phyloP scores from a whole-genome alignment of 2,113 vertebrate genomes.

The Rhizomys pruinosus region DNA sequence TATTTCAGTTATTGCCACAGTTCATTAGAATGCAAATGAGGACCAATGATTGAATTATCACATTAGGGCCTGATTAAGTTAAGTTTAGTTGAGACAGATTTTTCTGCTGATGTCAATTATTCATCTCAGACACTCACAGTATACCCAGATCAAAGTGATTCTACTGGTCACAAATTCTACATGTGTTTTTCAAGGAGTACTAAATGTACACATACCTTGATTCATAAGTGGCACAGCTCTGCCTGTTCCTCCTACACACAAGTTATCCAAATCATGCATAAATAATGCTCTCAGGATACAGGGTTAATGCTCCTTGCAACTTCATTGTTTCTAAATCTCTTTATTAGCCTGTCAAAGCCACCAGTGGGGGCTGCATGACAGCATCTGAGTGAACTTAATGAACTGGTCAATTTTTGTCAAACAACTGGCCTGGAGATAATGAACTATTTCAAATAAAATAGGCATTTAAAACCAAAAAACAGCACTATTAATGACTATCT shows the following conservation, averaged over 20 bases:
- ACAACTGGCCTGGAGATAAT: constrained; percentile 35
- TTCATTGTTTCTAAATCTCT: constrained; percentile 58
- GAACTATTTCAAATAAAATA: constrained; percentile 35
- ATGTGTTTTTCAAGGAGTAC: neutral
- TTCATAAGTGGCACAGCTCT: neutral
- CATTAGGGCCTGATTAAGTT: constrained; percentile 51
- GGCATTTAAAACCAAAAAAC: constrained; percentile 1
- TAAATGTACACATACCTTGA: neutral
- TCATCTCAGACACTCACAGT: neutral
- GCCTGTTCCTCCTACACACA: neutral
- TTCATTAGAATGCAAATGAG: constrained; percentile 55
- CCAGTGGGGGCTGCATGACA: constrained; percentile 29
- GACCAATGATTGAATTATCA: constrained; percentile 10
- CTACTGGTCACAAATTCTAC: neutral
- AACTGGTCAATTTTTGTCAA: constrained; percentile 20
- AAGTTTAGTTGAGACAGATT: neutral
- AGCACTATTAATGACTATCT: neutral
- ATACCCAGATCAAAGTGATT: neutral
- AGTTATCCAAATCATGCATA: neutral
- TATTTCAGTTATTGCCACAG: constrained; percentile 54
- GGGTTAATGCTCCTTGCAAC: constrained; percentile 39
- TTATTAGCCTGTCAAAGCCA: constrained; percentile 60
- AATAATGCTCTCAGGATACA: constrained; percentile 49
- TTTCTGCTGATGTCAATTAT: constrained; percentile 22
- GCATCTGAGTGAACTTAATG: constrained; percentile 44